A percentile compares a stretch with the other conserved stretches of the same genome.
Evolutionary conservation across 2,888 invertebrate genomes (phyloP).

Genomic region (Tanytarsus gracilentus): DNA sequence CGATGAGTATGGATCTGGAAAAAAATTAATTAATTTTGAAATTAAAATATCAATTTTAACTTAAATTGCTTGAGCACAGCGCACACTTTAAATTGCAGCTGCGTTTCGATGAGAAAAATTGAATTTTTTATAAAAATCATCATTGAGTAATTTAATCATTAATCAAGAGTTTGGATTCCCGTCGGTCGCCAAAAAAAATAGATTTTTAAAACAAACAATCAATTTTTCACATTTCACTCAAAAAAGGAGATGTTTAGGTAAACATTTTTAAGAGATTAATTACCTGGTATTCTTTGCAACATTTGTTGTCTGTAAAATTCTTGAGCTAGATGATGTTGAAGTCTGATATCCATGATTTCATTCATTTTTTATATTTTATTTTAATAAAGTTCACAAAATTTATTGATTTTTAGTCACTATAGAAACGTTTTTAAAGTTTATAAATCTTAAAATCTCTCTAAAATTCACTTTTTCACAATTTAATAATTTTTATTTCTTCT

Average conservation of each 20-base stretch:
- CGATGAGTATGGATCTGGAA: constrained; percentile 41
- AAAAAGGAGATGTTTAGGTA: background rate
- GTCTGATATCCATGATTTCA: constrained; percentile 42
- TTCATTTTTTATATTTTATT: constrained; percentile 34
- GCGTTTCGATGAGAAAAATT: too few species aligned
- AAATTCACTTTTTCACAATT: background rate
- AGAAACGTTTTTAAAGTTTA: background rate
- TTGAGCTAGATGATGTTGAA: constrained; percentile 43
- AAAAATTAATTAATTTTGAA: constrained; percentile 14
- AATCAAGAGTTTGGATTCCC: background rate
- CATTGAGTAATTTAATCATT: too few species aligned
- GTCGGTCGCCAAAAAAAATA: constrained; percentile 21
- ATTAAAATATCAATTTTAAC: background rate
- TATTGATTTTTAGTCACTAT: background rate
- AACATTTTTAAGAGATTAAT: constrained; percentile 9
- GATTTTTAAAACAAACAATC: constrained; percentile 12
- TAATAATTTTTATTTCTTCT: constrained; percentile 1
- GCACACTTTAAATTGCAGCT: constrained; percentile 9
- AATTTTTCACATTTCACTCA: constrained; percentile 1
- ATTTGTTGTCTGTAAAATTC: constrained; percentile 44
- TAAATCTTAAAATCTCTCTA: background rate
- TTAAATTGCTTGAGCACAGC: background rate
- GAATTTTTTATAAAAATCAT: too few species aligned
- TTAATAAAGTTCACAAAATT: too few species aligned
- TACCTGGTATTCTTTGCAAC: constrained; percentile 10